Evolutionary conservation across 2,888 invertebrate species (phyloP).

Genomic region (Zhuqinia jingwanae): DNA sequence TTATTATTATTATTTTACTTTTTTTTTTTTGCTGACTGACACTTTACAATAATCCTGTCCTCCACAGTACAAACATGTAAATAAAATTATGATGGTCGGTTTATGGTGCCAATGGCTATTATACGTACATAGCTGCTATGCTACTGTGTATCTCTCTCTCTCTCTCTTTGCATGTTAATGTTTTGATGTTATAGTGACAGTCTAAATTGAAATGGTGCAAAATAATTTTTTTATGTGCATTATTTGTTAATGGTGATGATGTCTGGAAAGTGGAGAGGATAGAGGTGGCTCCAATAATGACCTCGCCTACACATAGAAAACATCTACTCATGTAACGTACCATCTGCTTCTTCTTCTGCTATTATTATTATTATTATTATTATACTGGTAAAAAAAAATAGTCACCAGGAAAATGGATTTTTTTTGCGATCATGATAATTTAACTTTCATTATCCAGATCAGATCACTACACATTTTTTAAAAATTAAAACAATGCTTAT

Average conservation of each 20-base stretch:
- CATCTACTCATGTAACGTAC: no score
- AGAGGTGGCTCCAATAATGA: slow-evolving; percentile 48
- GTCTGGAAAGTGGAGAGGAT: slow-evolving; percentile 45
- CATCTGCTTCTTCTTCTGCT: slow-evolving; percentile 14
- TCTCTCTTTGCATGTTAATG: no score
- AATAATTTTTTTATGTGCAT: slow-evolving; percentile 39
- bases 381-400: neutral
- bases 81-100: slow-evolving; percentile 20
- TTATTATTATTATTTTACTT: slow-evolving; percentile 9
- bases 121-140: no score
- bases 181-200: slow-evolving; percentile 20
- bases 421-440: neutral
- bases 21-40: slow-evolving; percentile 42
- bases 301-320: neutral
- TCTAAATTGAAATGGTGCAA: slow-evolving; percentile 47
- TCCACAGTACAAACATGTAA: slow-evolving; percentile 54
- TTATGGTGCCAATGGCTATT: neutral
- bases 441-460: slow-evolving; percentile 10
- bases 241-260: neutral
- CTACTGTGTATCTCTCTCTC: no score
- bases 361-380: neutral
- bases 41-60: slow-evolving; percentile 54
- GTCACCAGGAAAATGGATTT: slow-evolving; percentile 30
- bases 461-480: neutral
- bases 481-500: slow-evolving; percentile 12